These are phyloP conservation scores for Oreochromis aureus DNA, from an alignment of 2,113 vertebrate species.

Conservation along the genomic window DNA sequence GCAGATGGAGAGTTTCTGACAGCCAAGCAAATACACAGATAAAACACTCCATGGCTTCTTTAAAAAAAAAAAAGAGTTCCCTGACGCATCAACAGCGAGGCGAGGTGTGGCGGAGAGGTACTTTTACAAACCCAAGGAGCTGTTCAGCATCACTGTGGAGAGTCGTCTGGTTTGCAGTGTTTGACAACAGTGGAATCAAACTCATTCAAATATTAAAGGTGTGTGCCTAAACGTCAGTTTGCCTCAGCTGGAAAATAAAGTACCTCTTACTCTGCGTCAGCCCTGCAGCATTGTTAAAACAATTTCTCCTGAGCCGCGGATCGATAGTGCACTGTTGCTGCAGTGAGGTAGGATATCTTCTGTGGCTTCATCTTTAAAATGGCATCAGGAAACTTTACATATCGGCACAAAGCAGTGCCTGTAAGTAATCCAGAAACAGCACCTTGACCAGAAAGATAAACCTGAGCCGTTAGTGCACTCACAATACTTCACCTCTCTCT, in stretches of 20 bases:
- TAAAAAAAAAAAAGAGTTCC: background rate
- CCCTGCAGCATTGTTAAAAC: background rate
- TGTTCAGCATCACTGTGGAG: background rate
- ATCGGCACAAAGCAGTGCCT: background rate
- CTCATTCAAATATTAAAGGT: background rate
- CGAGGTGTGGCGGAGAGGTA: background rate
- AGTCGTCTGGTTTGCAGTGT: background rate
- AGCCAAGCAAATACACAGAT: conserved; percentile 43
- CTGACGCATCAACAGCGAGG: background rate
- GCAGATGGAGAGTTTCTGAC: conserved; percentile 33
- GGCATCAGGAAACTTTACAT: background rate
- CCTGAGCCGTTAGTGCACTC: background rate
- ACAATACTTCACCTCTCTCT: background rate
- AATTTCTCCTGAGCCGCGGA: background rate
- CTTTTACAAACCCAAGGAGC: background rate
- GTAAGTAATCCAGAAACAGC: background rate
- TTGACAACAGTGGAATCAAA: background rate
- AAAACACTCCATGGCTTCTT: background rate
- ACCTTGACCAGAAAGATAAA: background rate
- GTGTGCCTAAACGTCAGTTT: background rate
- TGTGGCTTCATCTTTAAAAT: background rate
- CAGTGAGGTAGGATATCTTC: background rate
- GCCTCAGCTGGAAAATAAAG: background rate
- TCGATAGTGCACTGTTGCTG: background rate
- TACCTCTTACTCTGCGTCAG: background rate